Base-by-base conservation (phyloP, 1,140 invertebrate genomes). In the Dinothrombium tinctorium region DNA sequence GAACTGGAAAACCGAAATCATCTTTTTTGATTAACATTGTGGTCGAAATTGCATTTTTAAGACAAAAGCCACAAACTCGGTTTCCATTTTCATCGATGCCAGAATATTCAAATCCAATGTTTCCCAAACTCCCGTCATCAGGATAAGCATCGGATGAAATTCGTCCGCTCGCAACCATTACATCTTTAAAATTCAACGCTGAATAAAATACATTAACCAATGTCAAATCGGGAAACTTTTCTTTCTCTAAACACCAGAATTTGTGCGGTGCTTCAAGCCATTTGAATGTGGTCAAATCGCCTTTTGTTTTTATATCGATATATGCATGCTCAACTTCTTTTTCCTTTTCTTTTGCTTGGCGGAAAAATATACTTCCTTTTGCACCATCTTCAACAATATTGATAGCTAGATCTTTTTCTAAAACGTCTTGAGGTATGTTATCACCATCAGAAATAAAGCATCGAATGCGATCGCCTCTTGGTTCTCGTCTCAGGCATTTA, bases 111-210 rank as follows among this genome's bases (percentile, higher is more conserved):
- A n/a, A n/a, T n/a, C n/a, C n/a, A n/a, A n/a, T 37, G 62, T 21
- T 7, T 19, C 11, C 21, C 21, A 21, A 3, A 14, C 9, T 23
- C 11, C 9, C 95, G 17, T 46, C 43, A 12, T 23, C 37, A 19
- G 89, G 87, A 28, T 95, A 65, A 28, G 87, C 81, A 64, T 95
- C 87, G 20, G 83, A 83, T 22, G 86, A 77, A 24, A 96, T 64
- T 61, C 92, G 90, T 45, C 89, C 90, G 20, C 81, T 86, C 2
- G 87, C 87, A 48, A 96, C 19, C 44, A 47, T 46, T 11, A 47
- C 35, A 31, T 47, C 89, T 44, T 86, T 71, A 73, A 95, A 95
- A 60, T 96, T 95, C 5, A 96, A 66, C 20, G 89, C 76, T 4
- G 86, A 74, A 60, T 84, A 95, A 55, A 48, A 51, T 7, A 94